Percentiles rank a stretch among this genome's conserved stretches.
Conservation (phyloP, 2,888 invertebrate genomes). For the Coremacera marginata region DNA sequence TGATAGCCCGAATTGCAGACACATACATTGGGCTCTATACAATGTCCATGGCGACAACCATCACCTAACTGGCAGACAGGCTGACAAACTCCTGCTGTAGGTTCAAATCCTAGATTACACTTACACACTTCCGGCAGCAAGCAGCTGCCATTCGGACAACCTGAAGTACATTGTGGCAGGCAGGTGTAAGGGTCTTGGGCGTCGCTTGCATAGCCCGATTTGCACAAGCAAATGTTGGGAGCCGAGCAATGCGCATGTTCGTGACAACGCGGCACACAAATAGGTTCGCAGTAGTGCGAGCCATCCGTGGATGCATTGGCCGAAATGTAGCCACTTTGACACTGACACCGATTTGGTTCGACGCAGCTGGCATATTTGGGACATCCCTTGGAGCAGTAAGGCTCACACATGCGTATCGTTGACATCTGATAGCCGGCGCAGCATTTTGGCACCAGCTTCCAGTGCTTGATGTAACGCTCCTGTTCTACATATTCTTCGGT, state of each 20-base stretch:
- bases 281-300: conserved; percentile 58
- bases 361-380: conserved; percentile 57
- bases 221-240: conserved; percentile 58
- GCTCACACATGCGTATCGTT: conserved; percentile 55
- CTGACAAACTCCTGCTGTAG: too few relatives aligned
- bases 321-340: conserved; percentile 55
- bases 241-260: conserved; percentile 52
- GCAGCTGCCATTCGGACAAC: conserved; percentile 47
- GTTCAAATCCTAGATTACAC: conserved; percentile 52
- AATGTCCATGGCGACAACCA: conserved; percentile 48
- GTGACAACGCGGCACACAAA: conserved; percentile 52
- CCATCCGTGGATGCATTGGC: conserved; percentile 48
- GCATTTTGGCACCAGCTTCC: conserved; percentile 51
- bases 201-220: conserved; percentile 47
- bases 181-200: conserved; percentile 51
- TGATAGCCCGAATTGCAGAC: not conserved
- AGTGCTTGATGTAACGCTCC: conserved; percentile 49
- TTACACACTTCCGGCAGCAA: conserved; percentile 56
- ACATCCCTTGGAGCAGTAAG: conserved; percentile 54
- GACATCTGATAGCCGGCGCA: conserved; percentile 55
- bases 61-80: too few relatives aligned
- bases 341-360: conserved; percentile 58
- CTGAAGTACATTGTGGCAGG: conserved; percentile 54
- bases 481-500: conserved; percentile 50
- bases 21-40: not conserved